Evolutionary conservation across 2,113 vertebrate species (phyloP), one percentile per base, ranked within the genome.

Genomic region (Vireo altiloquus): DNA sequence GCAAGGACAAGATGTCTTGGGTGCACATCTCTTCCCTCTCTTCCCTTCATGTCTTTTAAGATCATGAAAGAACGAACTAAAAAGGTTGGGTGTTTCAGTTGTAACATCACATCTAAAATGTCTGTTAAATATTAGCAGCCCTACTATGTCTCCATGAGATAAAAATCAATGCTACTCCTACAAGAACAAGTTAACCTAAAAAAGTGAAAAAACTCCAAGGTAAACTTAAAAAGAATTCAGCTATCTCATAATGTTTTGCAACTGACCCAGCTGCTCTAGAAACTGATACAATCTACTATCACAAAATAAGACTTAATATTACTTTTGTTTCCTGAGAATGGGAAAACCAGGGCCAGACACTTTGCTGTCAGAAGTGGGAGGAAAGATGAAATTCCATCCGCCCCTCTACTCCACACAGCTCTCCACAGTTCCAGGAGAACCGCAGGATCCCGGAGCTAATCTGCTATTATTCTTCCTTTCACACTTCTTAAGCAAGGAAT

Each of bases 401-500:
- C 27, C 46, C 35, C 83, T 87, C 90, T 24, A 77, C 57, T 37
- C 64, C 3, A 31, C 71, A 46, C 89, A 70, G 59, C 12, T 10
- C 69, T 19, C 20, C 76, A 60, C 8, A 16, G 63, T 63, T 80
- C 84, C 8, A 17, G 92, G 72, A 87, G 64, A 76, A 70, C 80
- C 21, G 7, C 7, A 12, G 61, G 63, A 79, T 86, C 96, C 90
- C 4, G 3, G 64, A 85, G 90, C 42, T 84, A 90, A 96, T 86
- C 81, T 78, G 78, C 47, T 90, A 82, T 94, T 93, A 91, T 79
- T 87, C 71, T 96, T 97, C 95, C 90, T 92, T 94, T 95, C 93
- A 89, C 83, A 94, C 88, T 94, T 71, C 92, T 95, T 90, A 94
- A 95, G 92, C 61, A 15, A 80, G 84, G 75, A 94, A 94, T 93